Evolutionary conservation across 2,113 vertebrate genomes (phyloP), one percentile per base, ranked within the genome.

Genomic region (Meleagris gallopavo): DNA sequence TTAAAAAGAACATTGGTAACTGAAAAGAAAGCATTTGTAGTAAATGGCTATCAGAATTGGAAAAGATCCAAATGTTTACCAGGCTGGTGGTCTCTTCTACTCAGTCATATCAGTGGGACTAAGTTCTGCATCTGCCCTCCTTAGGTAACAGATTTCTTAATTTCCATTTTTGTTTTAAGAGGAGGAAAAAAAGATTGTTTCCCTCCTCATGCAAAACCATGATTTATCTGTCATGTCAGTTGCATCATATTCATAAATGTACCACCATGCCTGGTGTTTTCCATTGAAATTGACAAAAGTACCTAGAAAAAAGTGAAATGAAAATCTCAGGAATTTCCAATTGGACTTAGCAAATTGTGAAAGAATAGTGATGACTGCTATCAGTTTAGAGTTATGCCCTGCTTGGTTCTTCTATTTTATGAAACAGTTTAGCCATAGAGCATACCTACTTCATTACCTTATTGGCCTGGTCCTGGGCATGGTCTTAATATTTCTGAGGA

Each of bases 401-500:
- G 94, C 82, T 72, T 89, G 79, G 55, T 71, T 86, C 93, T 94
- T 85, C 89, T 96, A 15, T 81, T 96, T 76, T 64, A 82, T 88
- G 76, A 67, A 96, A 82, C 43, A 95, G 83, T 79, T 96, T 93
- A 89, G 57, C 77, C 81, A 87, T 34, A 86, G 67, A 89, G 64
- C 77, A 73, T 82, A 78, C 30, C 83, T 73, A 45, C 64, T 73
- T 86, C 76, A 62, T 48, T 65, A 86, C 65, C 58, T 41, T 82
- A 89, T 67, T 77, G 89, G 85, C 88, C 87, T 84, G 52, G 60
- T 86, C 76, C 94, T 89, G 91, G 87, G 90, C 71, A 30, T 16
- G 21, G 94, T 73, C 80, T 94, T 84, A 95, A 97, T 97, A 97
- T 97, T 97, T 98, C 96, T 95, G 96, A 98, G 97, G 98, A 98